A percentile compares a stretch with the other conserved stretches of the same genome.
These are phyloP conservation scores for Pelagia noctiluca DNA, from an alignment of 30 jellyfish, hydroid and myxozoan genomes.

Conservation along the genomic window DNA sequence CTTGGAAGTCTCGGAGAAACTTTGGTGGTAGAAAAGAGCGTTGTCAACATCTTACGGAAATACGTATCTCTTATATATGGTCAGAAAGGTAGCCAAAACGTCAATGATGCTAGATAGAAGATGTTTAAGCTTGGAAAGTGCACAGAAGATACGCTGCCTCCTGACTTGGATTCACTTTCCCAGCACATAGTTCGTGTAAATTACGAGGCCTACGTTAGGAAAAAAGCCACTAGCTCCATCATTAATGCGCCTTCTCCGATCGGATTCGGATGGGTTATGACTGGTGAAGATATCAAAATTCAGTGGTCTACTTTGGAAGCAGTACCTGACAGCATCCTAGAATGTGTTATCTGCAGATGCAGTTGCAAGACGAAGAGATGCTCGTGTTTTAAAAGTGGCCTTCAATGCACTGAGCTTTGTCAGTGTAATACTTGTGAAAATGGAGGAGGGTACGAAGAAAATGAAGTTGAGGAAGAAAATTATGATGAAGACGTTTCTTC, in stretches of 20 bases:
- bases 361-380: slow-evolving; percentile 4
- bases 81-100: slow-evolving; percentile 17
- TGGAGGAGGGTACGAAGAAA: neutral
- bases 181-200: slow-evolving; percentile 24
- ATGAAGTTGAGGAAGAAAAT: neutral
- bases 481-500: neutral
- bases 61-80: slow-evolving; percentile 29
- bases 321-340: slow-evolving; percentile 24
- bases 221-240: slow-evolving; percentile 11
- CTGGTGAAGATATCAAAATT: neutral
- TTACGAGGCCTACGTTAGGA: slow-evolving; percentile 27
- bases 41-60: slow-evolving; percentile 9
- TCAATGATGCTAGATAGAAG: slow-evolving; percentile 19
- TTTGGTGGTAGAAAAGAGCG: slow-evolving; percentile 9
- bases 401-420: slow-evolving; percentile 25
- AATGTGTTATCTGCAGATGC: neutral
- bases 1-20: slow-evolving; percentile 31
- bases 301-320: neutral
- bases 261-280: slow-evolving; percentile 14
- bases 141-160: slow-evolving; percentile 15
- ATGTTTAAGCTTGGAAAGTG: slow-evolving; percentile 25
- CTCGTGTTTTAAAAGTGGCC: neutral
- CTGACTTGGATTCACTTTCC: slow-evolving; percentile 12
- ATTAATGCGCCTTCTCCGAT: slow-evolving; percentile 31
- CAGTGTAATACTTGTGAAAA: neutral